These are phyloP conservation scores for Crioceris asparagi DNA, from an alignment of 2,888 invertebrate species.

Conservation along the genomic window DNA sequence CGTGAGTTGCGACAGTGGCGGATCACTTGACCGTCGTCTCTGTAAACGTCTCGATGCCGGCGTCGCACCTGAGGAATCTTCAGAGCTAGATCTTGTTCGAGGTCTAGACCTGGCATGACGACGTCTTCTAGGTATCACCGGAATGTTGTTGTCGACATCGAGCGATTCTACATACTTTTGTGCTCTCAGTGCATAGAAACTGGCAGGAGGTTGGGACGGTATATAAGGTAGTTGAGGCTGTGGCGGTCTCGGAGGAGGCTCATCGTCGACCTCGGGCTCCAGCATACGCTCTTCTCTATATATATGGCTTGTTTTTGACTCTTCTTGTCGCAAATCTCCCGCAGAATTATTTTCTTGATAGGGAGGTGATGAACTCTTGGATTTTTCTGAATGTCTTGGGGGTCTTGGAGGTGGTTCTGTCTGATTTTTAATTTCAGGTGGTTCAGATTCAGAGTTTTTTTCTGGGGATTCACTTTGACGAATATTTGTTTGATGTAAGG, in stretches of 20 bases:
- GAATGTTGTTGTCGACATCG: slow-evolving; percentile 35
- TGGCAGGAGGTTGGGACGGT: slow-evolving; percentile 36
- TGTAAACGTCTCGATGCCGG: slow-evolving; percentile 16
- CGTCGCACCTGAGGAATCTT: slow-evolving; percentile 20
- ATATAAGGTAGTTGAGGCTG: slow-evolving; percentile 34
- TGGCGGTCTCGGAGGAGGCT: slow-evolving; percentile 33
- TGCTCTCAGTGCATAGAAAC: slow-evolving; percentile 34
- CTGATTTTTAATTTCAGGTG: no score
- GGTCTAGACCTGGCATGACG: slow-evolving; percentile 34
- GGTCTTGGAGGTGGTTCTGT: slow-evolving; percentile 5
- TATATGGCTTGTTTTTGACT: slow-evolving; percentile 3
- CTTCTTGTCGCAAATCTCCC: no score
- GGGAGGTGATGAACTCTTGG: not conserved
- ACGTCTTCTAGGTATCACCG: slow-evolving; percentile 39
- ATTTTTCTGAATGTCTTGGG: slow-evolving; percentile 3
- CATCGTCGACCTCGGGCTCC: slow-evolving; percentile 30
- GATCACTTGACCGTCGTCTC: slow-evolving; percentile 43
- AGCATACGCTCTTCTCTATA: slow-evolving; percentile 10
- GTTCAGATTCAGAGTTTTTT: no score
- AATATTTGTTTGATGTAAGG: no score
- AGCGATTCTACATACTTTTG: slow-evolving; percentile 30
- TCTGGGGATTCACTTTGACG: no score
- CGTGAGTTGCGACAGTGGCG: slow-evolving; percentile 57
- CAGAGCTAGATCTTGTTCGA: slow-evolving; percentile 25
- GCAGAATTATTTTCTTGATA: slow-evolving; percentile 1